A percentile compares a stretch with the other conserved stretches of the same genome.
Evolutionary conservation across 2,113 vertebrate species (phyloP).

Genomic region (Spermophilus dauricus): DNA sequence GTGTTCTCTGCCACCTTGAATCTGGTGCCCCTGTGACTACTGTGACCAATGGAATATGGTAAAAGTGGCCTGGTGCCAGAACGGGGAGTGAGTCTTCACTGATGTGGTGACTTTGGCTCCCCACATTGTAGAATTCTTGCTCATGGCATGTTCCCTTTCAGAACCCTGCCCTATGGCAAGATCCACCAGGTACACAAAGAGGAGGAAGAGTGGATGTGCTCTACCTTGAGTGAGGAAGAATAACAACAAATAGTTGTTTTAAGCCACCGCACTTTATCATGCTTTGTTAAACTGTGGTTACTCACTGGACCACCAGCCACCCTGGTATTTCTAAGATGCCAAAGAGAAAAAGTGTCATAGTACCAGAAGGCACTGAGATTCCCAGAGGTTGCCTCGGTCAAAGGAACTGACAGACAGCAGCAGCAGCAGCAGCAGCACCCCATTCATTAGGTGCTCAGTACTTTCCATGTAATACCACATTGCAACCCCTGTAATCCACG

Average conservation of each 20-base stretch:
- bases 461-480: neutral
- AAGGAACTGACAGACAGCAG: neutral
- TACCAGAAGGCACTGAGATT: neutral
- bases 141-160: neutral
- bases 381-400: neutral
- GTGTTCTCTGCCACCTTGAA: neutral
- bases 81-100: neutral
- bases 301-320: neutral
- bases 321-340: neutral
- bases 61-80: neutral
- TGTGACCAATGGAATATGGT: neutral
- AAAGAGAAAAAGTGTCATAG: neutral
- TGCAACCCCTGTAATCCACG: neutral
- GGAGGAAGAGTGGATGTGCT: too few relatives aligned
- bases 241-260: neutral
- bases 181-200: neutral
- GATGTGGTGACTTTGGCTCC: neutral
- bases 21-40: neutral
- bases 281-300: neutral
- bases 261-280: neutral
- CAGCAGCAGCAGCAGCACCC: neutral
- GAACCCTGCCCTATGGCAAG: neutral
- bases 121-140: neutral
- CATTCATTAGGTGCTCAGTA: neutral
- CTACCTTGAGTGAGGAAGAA: neutral